These are phyloP conservation scores for Hyles euphorbiae DNA, from an alignment of 1,140 invertebrate species.

Conservation along the genomic window DNA sequence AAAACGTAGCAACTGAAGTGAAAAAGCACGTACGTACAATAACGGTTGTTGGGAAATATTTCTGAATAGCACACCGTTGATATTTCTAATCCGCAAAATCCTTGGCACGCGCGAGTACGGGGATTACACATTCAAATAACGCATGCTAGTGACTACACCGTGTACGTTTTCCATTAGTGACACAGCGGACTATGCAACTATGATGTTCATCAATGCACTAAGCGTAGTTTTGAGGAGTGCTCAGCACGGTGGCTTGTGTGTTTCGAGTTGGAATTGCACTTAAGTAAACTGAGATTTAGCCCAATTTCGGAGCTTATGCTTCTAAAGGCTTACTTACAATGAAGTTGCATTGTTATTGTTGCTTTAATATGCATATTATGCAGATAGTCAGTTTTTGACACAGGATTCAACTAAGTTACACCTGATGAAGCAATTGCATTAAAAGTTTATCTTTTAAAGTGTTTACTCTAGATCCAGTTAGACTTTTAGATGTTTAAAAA, in stretches of 20 bases:
- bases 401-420: background rate
- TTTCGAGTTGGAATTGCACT: slow-evolving; percentile 32
- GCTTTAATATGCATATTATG: slow-evolving; percentile 1
- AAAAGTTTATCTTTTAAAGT: background rate
- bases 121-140: slow-evolving; percentile 46
- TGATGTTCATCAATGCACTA: slow-evolving; percentile 13
- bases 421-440: background rate
- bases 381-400: background rate
- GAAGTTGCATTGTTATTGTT: slow-evolving; percentile 30
- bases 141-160: slow-evolving; percentile 25
- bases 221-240: slow-evolving; percentile 11
- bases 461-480: too few species aligned
- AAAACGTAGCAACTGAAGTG: slow-evolving; percentile 6
- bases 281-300: slow-evolving; percentile 51
- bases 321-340: slow-evolving; percentile 41
- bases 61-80: slow-evolving; percentile 25
- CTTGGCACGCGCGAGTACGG: slow-evolving; percentile 31
- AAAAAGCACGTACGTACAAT: slow-evolving; percentile 19
- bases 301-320: slow-evolving; percentile 47
- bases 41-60: slow-evolving; percentile 25
- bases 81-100: slow-evolving; percentile 44
- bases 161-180: slow-evolving; percentile 24
- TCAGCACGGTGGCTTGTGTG: slow-evolving; percentile 25
- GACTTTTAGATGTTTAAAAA: too few species aligned
- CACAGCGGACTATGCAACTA: slow-evolving; percentile 14